These are phyloP conservation scores for Spinus pinus DNA, from an alignment of 2,797 vertebrate species.

Conservation along the genomic window DNA sequence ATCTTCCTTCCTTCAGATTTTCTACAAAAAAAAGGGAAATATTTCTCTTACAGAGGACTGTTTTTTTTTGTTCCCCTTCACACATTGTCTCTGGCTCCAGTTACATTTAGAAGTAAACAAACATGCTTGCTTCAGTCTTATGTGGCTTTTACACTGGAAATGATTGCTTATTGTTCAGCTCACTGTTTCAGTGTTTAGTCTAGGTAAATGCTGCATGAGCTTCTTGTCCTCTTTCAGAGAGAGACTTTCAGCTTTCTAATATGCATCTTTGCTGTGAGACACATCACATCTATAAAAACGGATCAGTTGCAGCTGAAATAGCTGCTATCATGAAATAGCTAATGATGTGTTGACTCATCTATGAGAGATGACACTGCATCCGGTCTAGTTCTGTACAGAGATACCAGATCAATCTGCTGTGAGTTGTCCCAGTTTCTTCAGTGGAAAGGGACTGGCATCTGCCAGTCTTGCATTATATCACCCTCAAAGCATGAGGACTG, in stretches of 20 bases:
- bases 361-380: not conserved
- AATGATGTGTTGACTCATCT: constrained; percentile 16
- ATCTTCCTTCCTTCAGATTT: not conserved
- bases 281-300: not conserved
- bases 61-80: not conserved
- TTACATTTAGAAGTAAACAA: not conserved
- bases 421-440: constrained; percentile 2
- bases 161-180: not conserved
- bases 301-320: not conserved
- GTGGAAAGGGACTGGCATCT: not conserved
- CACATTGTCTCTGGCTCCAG: not conserved
- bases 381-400: not conserved
- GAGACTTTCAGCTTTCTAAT: not conserved
- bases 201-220: not conserved
- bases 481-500: not conserved
- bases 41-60: not conserved
- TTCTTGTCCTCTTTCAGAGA: not conserved
- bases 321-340: not conserved
- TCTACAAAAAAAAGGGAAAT: not conserved
- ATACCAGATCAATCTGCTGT: not conserved
- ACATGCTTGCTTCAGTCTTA: not conserved
- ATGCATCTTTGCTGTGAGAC: not conserved
- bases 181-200: not conserved
- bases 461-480: not conserved
- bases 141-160: not conserved